These are phyloP conservation scores for Chanos chanos DNA, from an alignment of 2,797 vertebrate species.

Conservation along the genomic window DNA sequence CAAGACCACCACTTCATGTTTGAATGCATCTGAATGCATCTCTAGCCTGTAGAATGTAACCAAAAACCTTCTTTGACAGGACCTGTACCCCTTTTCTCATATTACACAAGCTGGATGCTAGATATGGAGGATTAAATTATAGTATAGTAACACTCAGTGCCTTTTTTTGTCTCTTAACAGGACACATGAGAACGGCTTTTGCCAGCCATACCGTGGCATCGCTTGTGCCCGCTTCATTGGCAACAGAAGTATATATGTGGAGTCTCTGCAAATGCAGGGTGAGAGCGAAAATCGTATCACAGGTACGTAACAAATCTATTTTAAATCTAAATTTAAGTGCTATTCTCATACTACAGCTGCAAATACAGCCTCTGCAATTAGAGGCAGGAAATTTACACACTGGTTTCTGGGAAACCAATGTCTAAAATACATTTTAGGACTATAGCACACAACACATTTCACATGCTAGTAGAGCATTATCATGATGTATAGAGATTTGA, in stretches of 20 bases:
- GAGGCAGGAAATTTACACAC: no score
- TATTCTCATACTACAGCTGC: neutral
- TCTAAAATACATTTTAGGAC: neutral
- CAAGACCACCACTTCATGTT: no score
- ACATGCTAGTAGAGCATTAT: constrained; percentile 23
- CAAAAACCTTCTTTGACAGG: no score
- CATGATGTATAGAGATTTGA: neutral
- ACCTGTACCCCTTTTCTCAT: no score
- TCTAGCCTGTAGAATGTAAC: no score
- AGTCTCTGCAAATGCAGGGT: constrained; percentile 96
- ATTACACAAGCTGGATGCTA: no score
- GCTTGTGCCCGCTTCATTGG: constrained; percentile 95
- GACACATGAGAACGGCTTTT: constrained; percentile 87
- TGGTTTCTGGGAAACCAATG: no score
- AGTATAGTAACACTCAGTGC: neutral
- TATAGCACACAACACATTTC: neutral
- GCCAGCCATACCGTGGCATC: constrained; percentile 93
- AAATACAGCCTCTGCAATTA: no score
- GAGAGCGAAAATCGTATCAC: constrained; percentile 97
- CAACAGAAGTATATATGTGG: constrained; percentile 94
- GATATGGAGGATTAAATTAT: neutral
- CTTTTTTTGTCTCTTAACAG: constrained; percentile 56
- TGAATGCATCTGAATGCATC: no score
- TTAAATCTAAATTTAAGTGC: no score
- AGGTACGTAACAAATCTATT: constrained; percentile 78